These are phyloP conservation scores for Globicephala melas DNA, from an alignment of 2,113 vertebrate species.

Conservation along the genomic window DNA sequence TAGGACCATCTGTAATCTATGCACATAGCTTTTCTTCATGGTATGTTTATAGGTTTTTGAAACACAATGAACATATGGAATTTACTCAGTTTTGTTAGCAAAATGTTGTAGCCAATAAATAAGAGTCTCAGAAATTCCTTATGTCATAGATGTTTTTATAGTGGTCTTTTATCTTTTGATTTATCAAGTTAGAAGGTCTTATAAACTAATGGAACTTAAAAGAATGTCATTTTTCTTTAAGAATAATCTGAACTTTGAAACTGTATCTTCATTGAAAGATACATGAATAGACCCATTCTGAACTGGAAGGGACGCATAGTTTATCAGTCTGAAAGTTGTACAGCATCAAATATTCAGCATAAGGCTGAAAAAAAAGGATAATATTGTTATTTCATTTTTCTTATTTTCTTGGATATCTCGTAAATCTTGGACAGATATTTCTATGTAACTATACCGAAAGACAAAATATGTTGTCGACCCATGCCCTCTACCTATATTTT, in stretches of 20 bases:
- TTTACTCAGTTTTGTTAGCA: slow-evolving; percentile 23
- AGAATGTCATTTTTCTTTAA: slow-evolving; percentile 57
- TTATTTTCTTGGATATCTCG: neutral
- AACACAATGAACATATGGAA: slow-evolving; percentile 30
- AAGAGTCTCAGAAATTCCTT: neutral
- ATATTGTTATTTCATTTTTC: slow-evolving; percentile 8
- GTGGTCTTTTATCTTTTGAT: slow-evolving; percentile 56
- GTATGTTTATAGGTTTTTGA: slow-evolving; percentile 5
- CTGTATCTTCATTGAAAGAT: slow-evolving; percentile 44
- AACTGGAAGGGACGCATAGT: neutral
- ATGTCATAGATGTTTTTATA: slow-evolving; percentile 32
- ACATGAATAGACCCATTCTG: neutral
- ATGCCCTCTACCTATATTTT: neutral
- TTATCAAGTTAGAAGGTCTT: slow-evolving; percentile 44
- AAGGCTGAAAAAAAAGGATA: neutral
- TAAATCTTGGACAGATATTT: neutral
- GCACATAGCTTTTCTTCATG: neutral
- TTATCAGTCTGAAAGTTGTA: slow-evolving; percentile 17
- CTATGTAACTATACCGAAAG: neutral
- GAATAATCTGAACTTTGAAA: slow-evolving; percentile 54
- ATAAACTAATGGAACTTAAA: neutral
- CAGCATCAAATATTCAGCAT: neutral
- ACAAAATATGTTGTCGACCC: neutral
- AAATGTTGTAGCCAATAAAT: slow-evolving; percentile 39
- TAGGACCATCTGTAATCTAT: neutral